Evolutionary conservation across 2,888 invertebrate species (phyloP), one percentile per base, ranked within the genome.

Genomic region (Drosophila algonquin): DNA sequence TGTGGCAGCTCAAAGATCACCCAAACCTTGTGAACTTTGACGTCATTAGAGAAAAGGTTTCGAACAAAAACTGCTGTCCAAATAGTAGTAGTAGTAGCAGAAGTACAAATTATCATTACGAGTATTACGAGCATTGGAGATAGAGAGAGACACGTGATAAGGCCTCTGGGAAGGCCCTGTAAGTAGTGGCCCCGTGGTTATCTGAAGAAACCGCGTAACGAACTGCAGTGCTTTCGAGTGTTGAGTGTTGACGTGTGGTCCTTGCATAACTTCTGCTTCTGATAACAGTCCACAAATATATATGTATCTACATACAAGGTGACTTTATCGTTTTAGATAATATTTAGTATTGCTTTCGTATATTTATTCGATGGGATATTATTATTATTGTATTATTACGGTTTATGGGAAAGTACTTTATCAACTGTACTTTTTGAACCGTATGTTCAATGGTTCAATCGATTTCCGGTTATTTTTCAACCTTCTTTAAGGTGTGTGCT

Each of bases 231-330:
- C 21, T 64, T 60, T 63, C 16, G 40, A 62, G 62, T 57, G 56
- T 44, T 60, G 45, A 18, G 18, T 18, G 18, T 18, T 18, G 18
- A 44, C 56, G 27, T 48, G 63, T 8, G 35, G 47, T 18, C 46
- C 35, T 79, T 78, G 65, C 69, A 59, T 73, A 76, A 76, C 44
- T n/a, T 40, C 0, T 3, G 1, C 10, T 30, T 5, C 45, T 62
- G 79, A 78, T 78, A 76, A 70, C 27, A 53, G 8, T 40, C 4
- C 55, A 51, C 12, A n/a, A 16, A 30, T 7, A 7, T 12, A 5
- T 44, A 32, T 32, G 2, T 14, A 40, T 6, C 1, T 14, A 35
- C 54, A 35, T 35, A 40, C 6, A 0, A 67, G 64, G 50, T 67
- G 55, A 63, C 50, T 45, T 51, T 63, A 64, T 61, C 64, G 58